Percentiles rank a stretch among this genome's conserved stretches.
These are phyloP conservation scores for Campoplex nolae DNA, from an alignment of 2,888 invertebrate species.

Conservation along the genomic window DNA sequence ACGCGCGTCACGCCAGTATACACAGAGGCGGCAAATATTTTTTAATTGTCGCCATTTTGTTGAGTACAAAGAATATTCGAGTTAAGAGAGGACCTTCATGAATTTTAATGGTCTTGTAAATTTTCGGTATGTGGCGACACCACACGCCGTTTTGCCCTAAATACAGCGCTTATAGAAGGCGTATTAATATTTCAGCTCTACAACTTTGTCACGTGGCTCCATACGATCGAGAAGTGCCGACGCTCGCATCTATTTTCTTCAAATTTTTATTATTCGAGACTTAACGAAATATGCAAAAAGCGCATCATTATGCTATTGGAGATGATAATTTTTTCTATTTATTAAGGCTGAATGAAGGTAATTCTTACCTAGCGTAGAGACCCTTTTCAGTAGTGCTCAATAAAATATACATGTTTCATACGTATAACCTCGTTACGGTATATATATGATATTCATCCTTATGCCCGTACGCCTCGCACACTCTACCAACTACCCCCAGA, in stretches of 20 bases:
- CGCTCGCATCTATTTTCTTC: neutral
- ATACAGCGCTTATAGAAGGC: neutral
- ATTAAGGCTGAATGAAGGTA: neutral
- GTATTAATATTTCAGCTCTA: neutral
- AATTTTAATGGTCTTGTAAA: neutral
- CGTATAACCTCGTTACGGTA: constrained; percentile 45
- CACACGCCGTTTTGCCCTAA: neutral
- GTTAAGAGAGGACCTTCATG: neutral
- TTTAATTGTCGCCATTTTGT: neutral
- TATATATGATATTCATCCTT: constrained; percentile 46
- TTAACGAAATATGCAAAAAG: constrained; percentile 1
- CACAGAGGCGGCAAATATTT: constrained; percentile 6
- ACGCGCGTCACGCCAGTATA: constrained; percentile 20
- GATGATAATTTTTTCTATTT: constrained; percentile 10
- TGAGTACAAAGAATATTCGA: neutral
- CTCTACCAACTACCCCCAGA: constrained; percentile 23
- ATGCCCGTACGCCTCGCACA: constrained; percentile 34
- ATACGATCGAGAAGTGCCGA: neutral
- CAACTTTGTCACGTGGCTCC: neutral
- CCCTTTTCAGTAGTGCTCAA: constrained; percentile 6
- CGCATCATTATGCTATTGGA: neutral
- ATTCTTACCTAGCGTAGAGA: neutral
- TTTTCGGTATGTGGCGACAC: neutral
- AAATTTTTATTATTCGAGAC: neutral
- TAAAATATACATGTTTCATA: constrained; percentile 14